Conservation (phyloP, 2,888 invertebrate species). For the Hetaerina titia region DNA sequence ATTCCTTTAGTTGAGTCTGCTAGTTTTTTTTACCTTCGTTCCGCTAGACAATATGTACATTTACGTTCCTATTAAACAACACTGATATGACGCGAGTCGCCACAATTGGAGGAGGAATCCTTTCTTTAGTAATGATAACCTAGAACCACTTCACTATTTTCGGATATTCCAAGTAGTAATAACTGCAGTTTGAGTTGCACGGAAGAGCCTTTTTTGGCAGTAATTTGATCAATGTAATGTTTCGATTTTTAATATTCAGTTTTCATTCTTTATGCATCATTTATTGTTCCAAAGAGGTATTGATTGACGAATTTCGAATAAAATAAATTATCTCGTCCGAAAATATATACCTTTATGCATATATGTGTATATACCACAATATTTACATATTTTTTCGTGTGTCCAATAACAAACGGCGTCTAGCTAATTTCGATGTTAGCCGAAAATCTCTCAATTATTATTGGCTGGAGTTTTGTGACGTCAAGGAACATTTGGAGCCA, state of each 20-base stretch:
- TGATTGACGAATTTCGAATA: background rate
- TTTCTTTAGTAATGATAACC: too few species aligned
- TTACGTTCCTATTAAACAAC: too few species aligned
- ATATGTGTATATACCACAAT: background rate
- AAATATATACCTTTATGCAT: background rate
- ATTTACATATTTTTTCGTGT: slow-evolving; percentile 31
- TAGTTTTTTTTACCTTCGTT: too few species aligned
- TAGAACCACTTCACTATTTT: too few species aligned
- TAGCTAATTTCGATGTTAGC: slow-evolving; percentile 46
- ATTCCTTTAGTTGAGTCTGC: too few species aligned
- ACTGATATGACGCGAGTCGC: too few species aligned
- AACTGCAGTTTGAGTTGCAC: too few species aligned
- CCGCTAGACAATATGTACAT: too few species aligned
- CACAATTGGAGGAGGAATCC: too few species aligned
- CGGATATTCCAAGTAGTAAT: too few species aligned
- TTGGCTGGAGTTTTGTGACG: slow-evolving; percentile 47
- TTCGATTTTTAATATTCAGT: background rate
- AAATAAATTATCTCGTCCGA: background rate
- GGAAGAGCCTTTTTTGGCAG: background rate
- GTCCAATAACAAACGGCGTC: slow-evolving; percentile 36
- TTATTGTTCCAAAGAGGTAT: background rate
- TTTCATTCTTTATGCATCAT: background rate
- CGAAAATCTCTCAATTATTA: slow-evolving; percentile 48
- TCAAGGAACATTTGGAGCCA: slow-evolving; percentile 45
- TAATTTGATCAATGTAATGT: background rate